Percentiles rank a stretch among this genome's conserved stretches.
phyloP scores from a whole-genome alignment of 2,797 vertebrate genomes.

The Spinus olivaceus region DNA sequence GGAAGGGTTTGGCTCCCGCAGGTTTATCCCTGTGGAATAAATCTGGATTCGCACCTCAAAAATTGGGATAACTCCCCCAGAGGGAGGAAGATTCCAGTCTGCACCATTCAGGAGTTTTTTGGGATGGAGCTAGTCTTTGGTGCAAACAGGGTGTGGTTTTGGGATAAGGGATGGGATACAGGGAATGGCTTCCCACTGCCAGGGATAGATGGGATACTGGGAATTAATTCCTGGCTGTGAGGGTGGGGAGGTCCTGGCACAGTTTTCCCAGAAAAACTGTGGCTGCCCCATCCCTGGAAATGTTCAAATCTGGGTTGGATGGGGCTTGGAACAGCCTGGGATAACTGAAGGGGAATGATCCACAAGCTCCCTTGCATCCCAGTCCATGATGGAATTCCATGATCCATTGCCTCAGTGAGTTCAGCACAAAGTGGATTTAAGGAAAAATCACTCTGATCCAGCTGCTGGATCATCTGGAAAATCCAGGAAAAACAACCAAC shows the following conservation, averaged over 20 bases:
- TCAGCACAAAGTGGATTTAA: background rate
- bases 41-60: background rate
- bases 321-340: background rate
- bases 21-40: background rate
- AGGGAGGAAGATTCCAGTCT: background rate
- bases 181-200: background rate
- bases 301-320: no score
- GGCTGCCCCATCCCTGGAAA: background rate
- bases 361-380: background rate
- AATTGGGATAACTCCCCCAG: accelerated
- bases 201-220: background rate
- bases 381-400: background rate
- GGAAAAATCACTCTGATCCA: accelerated
- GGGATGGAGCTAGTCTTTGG: background rate
- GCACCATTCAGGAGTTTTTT: accelerated
- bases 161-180: background rate
- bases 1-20: background rate
- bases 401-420: accelerated
- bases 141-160: accelerated
- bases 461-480: accelerated
- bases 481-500: background rate
- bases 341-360: no score
- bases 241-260: background rate
- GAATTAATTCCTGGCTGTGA: background rate
- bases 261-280: background rate